phyloP scores from a whole-genome alignment of 64 coral and sea anemone species.

The Stichodactyla mertensii region DNA sequence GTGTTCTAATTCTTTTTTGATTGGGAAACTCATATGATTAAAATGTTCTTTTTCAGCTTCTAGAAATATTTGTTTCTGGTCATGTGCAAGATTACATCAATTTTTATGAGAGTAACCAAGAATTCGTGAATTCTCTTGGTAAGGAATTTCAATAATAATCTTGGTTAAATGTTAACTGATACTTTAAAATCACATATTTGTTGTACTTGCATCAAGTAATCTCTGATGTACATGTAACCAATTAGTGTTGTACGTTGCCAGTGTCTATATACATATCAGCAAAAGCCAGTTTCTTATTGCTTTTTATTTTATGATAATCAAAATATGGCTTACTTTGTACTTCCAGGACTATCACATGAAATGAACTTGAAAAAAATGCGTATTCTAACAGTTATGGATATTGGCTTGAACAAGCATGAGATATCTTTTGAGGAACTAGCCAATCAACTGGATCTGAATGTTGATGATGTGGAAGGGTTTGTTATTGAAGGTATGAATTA shows the following conservation, averaged over 20 bases:
- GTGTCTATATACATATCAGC: too few relatives aligned
- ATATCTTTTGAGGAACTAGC: constrained; percentile 85
- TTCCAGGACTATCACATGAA: constrained; percentile 76
- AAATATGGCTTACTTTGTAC: neutral
- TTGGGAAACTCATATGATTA: neutral
- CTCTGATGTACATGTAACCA: too few relatives aligned
- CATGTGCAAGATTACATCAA: constrained; percentile 68
- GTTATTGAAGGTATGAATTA: constrained; percentile 74
- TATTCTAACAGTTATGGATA: constrained; percentile 81
- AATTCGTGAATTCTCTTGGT: constrained; percentile 86
- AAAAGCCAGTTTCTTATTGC: too few relatives aligned
- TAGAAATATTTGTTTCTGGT: constrained; percentile 86
- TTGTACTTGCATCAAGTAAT: too few relatives aligned
- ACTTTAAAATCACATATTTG: too few relatives aligned
- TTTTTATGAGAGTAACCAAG: constrained; percentile 77
- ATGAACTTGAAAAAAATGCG: constrained; percentile 93
- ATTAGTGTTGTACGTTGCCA: too few relatives aligned
- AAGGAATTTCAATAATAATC: neutral
- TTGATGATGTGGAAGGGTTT: constrained; percentile 84
- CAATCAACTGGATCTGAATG: constrained; percentile 58
- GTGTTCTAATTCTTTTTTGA: neutral
- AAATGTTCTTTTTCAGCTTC: constrained; percentile 41
- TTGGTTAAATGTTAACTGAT: too few relatives aligned
- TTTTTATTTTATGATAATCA: too few relatives aligned
- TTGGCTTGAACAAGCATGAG: constrained; percentile 69